Evolutionary conservation across 1,140 invertebrate species (phyloP).

Genomic region (Cotesia vestalis): DNA sequence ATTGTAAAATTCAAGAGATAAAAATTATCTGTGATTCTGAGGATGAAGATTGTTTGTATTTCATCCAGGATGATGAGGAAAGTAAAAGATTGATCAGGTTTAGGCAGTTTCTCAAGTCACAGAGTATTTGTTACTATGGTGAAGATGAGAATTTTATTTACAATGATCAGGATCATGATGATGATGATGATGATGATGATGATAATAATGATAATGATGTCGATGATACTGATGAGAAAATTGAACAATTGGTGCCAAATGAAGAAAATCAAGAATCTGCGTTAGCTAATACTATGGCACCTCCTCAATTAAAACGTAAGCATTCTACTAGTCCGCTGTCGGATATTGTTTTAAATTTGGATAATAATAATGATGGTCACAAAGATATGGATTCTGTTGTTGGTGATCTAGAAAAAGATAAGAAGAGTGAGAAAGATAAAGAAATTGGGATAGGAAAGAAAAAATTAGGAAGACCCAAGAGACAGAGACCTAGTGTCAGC

Average conservation of each 20-base stretch:
- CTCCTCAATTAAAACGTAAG: conserved; percentile 53
- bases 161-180: conserved; percentile 26
- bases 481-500: conserved; percentile 41
- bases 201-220: no score
- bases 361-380: conserved; percentile 57
- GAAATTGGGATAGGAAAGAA: conserved; percentile 48
- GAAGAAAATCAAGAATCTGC: conserved; percentile 48
- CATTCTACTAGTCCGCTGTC: conserved; percentile 53
- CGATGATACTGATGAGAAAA: no score
- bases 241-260: conserved; percentile 24
- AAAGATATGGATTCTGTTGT: conserved; percentile 32
- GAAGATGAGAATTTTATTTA: conserved; percentile 20
- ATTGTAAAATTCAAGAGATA: not conserved
- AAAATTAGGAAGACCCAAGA: conserved; percentile 54
- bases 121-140: conserved; percentile 26
- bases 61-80: conserved; percentile 40
- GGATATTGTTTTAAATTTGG: conserved; percentile 54
- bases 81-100: conserved; percentile 47
- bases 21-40: conserved; percentile 12
- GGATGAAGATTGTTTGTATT: conserved; percentile 52
- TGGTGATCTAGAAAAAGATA: not conserved
- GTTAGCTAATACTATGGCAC: conserved; percentile 48
- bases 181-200: conserved; percentile 1
- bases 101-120: conserved; percentile 43
- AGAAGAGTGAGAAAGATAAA: conserved; percentile 36